Base-by-base conservation (phyloP, 2,888 invertebrate genomes). In the Dicyrtoma fusca region DNA sequence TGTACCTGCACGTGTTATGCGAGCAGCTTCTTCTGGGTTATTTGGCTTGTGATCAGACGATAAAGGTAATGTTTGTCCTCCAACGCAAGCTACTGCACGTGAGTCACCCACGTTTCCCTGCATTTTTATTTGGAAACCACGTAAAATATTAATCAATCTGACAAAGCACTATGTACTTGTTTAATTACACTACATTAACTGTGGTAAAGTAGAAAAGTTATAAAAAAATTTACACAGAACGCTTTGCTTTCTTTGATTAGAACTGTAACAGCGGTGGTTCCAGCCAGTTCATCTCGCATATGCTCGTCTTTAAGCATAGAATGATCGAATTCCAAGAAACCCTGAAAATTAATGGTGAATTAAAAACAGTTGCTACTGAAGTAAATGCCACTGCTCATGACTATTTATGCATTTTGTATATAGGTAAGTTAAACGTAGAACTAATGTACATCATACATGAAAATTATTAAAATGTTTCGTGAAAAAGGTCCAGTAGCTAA, bases 11-110 rank as follows among this genome's bases (percentile, higher is more conserved):
- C 94, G 93, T 45, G 85, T 84, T 81, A 99, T 99, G 80, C 99
- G 87, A 74, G 91, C 89, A 19, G 91, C 88, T 85, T 98, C 98
- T 53, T 88, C 87, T 76, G 92, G 91, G 82, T 96, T 91, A 82
- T 91, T 91, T 1, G 98, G 98, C 84, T 99, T 99, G 85, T 99
- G 99, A 84, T 99, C 99, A 81, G 89, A 88, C 10, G 96, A 97
- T 44, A 91, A 83, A 61, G 89, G 86, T 82, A 91, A 89, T 64
- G 89, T 91, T 81, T 86, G 86, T 26, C 97, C 97, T 77, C 88
- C 87, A 0, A 96, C 88, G 83, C 94, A 92, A 23, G 94, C 95
- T 26, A 99, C 90, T 1, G 97, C 95, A 77, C 99, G 88, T 0
- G 97, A 97, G 83, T 99, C 99, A 0, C 99, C 99, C 11, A 95